Evolutionary conservation across 2,113 vertebrate genomes (phyloP).

Genomic region (Pteropus alecto): DNA sequence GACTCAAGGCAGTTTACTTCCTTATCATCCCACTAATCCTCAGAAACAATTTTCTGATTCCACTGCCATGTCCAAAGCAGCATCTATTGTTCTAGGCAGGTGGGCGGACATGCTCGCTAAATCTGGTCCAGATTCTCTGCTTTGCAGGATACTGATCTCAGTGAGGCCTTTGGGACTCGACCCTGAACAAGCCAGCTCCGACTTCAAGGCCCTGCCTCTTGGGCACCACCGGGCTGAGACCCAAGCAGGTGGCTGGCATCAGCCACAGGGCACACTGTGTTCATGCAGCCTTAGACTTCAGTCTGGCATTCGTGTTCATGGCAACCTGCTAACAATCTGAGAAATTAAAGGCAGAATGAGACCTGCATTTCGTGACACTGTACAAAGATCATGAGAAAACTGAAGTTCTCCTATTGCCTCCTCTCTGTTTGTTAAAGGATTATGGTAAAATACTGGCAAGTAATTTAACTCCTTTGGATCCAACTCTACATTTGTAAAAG

Average conservation of each 20-base stretch:
- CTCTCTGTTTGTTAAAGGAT: neutral
- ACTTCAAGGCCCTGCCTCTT: neutral
- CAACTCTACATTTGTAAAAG: neutral
- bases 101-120: neutral
- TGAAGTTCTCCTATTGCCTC: neutral
- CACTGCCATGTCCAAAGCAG: neutral
- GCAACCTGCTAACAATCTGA: constrained; percentile 16
- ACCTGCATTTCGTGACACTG: neutral
- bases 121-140: neutral
- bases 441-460: neutral
- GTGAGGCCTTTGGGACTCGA: neutral
- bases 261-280: neutral
- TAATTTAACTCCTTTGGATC: neutral
- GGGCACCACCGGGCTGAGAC: neutral
- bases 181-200: neutral
- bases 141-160: neutral
- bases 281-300: neutral
- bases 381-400: neutral
- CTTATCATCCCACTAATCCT: neutral
- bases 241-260: neutral
- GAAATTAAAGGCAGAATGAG: neutral
- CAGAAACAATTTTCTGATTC: neutral
- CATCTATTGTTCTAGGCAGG: neutral
- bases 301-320: neutral
- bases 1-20: neutral